Conservation (phyloP, 2,797 vertebrate species). For the Danio jaintianensis region DNA sequence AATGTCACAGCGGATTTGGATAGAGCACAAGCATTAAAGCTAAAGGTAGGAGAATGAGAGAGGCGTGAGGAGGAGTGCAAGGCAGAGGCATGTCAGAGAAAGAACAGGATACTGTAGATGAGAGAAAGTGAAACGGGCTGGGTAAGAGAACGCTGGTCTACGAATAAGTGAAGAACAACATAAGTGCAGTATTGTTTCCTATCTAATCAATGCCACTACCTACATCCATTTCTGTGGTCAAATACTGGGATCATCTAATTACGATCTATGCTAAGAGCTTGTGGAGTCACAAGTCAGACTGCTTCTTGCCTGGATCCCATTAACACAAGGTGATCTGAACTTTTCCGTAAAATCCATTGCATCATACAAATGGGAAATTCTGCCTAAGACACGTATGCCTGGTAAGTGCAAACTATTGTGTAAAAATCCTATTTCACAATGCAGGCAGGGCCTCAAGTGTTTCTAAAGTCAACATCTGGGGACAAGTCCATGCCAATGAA, state of each 20-base stretch:
- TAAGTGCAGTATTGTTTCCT: constrained; percentile 28
- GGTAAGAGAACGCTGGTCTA: constrained; percentile 22
- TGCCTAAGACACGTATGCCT: too few relatives aligned
- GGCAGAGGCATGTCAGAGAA: constrained; percentile 39
- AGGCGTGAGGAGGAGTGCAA: constrained; percentile 61
- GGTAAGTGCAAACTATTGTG: background rate
- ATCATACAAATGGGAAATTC: background rate
- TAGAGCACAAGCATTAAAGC: constrained; percentile 57
- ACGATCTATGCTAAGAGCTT: constrained; percentile 33
- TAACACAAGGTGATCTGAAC: constrained; percentile 5
- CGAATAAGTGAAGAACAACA: constrained; percentile 16
- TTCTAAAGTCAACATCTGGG: constrained; percentile 56
- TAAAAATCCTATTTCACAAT: background rate
- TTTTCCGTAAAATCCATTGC: background rate
- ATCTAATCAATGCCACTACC: constrained; percentile 39
- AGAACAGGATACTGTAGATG: constrained; percentile 43
- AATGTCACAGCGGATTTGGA: constrained; percentile 46
- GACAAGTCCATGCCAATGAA: background rate
- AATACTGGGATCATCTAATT: constrained; percentile 34
- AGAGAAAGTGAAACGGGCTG: constrained; percentile 39
- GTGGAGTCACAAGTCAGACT: background rate
- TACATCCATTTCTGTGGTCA: constrained; percentile 36
- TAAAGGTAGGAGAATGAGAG: constrained; percentile 52
- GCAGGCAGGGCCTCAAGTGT: constrained; percentile 48
- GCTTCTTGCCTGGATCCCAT: constrained; percentile 1